phyloP scores from a whole-genome alignment of 1,140 invertebrate species.

The Chrysomallon squamiferum region DNA sequence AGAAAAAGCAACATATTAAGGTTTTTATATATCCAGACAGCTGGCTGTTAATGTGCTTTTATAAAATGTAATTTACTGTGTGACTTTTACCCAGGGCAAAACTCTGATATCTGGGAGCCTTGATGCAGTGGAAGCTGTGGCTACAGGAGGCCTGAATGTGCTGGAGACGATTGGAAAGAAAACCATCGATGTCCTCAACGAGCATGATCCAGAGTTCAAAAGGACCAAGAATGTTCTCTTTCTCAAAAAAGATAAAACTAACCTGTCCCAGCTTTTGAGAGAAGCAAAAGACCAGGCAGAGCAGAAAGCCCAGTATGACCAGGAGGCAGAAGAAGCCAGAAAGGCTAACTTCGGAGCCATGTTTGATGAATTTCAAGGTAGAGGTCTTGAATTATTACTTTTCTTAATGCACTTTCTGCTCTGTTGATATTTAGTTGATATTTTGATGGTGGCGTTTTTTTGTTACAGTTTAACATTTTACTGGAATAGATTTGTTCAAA shows the following conservation, averaged over 20 bases:
- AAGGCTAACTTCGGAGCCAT: conserved; percentile 81
- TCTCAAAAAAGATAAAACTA: conserved; percentile 66
- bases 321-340: conserved; percentile 65
- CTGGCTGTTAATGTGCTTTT: no score
- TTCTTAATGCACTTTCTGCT: no score
- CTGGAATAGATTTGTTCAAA: no score
- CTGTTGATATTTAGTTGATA: no score
- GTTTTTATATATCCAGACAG: no score
- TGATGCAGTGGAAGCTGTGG: conserved; percentile 84
- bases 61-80: no score
- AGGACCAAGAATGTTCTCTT: conserved; percentile 80
- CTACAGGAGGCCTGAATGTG: conserved; percentile 84
- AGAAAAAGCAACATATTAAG: no score
- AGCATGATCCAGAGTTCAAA: conserved; percentile 85
- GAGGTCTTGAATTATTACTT: no score
- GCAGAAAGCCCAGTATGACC: conserved; percentile 69
- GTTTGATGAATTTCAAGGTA: conserved; percentile 87
- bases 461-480: no score
- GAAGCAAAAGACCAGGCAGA: conserved; percentile 86
- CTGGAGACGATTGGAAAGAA: conserved; percentile 91
- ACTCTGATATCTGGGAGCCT: conserved; percentile 81
- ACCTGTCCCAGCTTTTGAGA: conserved; percentile 74
- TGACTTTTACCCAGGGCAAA: conserved; percentile 69
- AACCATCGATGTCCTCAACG: conserved; percentile 90
- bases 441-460: no score